Percentiles rank a stretch among this genome's conserved stretches.
These are phyloP conservation scores for Diachasmimorpha longicaudata DNA, from an alignment of 1,140 invertebrate species.

Conservation along the genomic window DNA sequence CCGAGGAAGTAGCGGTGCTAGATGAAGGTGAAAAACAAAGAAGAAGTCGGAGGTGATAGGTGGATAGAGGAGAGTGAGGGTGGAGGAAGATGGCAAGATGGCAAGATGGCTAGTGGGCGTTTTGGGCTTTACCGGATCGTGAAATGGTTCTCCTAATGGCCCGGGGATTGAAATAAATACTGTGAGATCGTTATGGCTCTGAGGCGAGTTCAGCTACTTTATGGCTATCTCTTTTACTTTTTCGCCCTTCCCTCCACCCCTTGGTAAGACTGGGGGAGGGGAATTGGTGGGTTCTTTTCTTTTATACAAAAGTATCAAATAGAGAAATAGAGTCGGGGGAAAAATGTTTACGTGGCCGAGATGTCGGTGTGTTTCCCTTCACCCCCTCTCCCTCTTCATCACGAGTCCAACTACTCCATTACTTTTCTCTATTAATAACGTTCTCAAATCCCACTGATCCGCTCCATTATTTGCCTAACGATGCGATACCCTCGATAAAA, in stretches of 20 bases:
- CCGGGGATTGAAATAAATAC: slow-evolving; percentile 37
- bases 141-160: slow-evolving; percentile 33
- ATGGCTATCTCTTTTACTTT: slow-evolving; percentile 5
- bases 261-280: background rate
- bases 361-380: background rate
- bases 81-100: background rate
- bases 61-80: background rate
- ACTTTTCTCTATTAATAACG: background rate
- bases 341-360: slow-evolving; percentile 9
- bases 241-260: background rate
- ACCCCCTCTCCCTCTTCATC: too few species aligned
- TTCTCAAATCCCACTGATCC: background rate
- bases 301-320: background rate
- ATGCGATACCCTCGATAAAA: background rate
- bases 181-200: slow-evolving; percentile 32
- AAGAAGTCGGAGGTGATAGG: background rate
- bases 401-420: background rate
- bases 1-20: background rate
- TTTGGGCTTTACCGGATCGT: slow-evolving; percentile 25
- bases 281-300: background rate
- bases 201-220: slow-evolving; percentile 26
- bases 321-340: background rate
- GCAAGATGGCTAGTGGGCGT: slow-evolving; percentile 18
- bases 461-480: slow-evolving; percentile 19
- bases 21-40: background rate